Conservation (phyloP, 2,797 vertebrate genomes). For the Anabas testudineus region DNA sequence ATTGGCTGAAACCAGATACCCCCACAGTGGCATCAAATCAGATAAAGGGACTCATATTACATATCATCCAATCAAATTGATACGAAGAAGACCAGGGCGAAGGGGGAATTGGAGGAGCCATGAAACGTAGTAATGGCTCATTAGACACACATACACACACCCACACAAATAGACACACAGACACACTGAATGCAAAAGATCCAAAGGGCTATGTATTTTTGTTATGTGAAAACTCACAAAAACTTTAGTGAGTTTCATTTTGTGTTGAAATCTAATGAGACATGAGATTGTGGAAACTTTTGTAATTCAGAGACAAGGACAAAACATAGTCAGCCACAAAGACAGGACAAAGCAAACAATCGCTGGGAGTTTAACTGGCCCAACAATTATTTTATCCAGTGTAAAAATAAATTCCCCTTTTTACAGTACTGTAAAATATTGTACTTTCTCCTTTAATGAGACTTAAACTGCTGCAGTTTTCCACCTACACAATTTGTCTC, state of each 20-base stretch:
- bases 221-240: background rate
- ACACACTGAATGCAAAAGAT: slow-evolving; percentile 30
- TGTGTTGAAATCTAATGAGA: background rate
- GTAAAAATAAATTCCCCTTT: background rate
- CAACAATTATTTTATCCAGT: slow-evolving; percentile 3
- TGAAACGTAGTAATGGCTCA: slow-evolving; percentile 68
- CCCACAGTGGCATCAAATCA: slow-evolving; percentile 94
- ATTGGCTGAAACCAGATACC: slow-evolving; percentile 95
- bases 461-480: slow-evolving; percentile 6
- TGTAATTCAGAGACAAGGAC: background rate
- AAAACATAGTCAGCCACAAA: background rate
- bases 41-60: slow-evolving; percentile 94
- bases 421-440: no score
- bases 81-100: slow-evolving; percentile 66
- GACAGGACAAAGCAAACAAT: background rate
- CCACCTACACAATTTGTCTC: background rate
- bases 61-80: slow-evolving; percentile 94
- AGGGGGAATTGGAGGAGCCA: slow-evolving; percentile 70
- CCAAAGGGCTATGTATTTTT: background rate
- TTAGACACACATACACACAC: slow-evolving; percentile 54
- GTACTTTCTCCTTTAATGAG: background rate
- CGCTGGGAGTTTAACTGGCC: background rate
- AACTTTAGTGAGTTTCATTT: background rate
- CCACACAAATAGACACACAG: slow-evolving; percentile 42
- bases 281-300: slow-evolving; percentile 8